A percentile compares a stretch with the other conserved stretches of the same genome.
Conservation (phyloP, 2,113 vertebrate species). For the Rhinopomastus cyanomelas region DNA sequence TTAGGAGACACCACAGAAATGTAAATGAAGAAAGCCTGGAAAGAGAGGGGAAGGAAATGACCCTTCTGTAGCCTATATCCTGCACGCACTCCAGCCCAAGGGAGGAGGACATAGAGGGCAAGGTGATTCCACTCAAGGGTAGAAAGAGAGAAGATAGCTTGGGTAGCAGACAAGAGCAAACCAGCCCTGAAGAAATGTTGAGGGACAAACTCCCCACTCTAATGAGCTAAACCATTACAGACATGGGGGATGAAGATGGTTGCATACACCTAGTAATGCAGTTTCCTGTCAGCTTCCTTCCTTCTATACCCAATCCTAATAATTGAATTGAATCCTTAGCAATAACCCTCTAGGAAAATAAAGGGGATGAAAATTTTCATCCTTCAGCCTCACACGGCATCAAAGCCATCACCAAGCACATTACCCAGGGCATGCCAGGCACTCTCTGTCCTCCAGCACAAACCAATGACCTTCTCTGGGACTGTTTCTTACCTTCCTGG, state of each 20-base stretch:
- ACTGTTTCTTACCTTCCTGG: not conserved
- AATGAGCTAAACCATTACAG: not conserved
- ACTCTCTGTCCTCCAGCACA: not conserved
- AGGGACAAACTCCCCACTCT: not conserved
- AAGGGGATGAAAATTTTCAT: not conserved
- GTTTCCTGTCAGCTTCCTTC: not conserved
- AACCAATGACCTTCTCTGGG: not conserved
- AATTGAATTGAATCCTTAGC: not conserved
- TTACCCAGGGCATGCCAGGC: rapidly evolving
- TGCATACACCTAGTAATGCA: not conserved
- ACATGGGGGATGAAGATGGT: not conserved
- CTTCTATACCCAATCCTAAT: not conserved
- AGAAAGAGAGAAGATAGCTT: not conserved
- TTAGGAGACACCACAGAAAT: constrained; percentile 1
- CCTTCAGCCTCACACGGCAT: not conserved
- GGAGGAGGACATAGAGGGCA: not conserved
- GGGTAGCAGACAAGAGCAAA: not conserved
- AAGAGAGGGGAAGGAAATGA: not conserved
- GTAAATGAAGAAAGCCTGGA: not conserved
- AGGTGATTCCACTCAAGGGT: not conserved
- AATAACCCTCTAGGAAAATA: not conserved
- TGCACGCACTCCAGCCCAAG: no score
- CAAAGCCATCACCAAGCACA: rapidly evolving
- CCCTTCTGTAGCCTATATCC: not conserved
- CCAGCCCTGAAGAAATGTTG: not conserved